Percentiles rank a stretch among this genome's conserved stretches.
phyloP scores from a whole-genome alignment of 1,140 invertebrate species.

The Ceratosolen solmsi region DNA sequence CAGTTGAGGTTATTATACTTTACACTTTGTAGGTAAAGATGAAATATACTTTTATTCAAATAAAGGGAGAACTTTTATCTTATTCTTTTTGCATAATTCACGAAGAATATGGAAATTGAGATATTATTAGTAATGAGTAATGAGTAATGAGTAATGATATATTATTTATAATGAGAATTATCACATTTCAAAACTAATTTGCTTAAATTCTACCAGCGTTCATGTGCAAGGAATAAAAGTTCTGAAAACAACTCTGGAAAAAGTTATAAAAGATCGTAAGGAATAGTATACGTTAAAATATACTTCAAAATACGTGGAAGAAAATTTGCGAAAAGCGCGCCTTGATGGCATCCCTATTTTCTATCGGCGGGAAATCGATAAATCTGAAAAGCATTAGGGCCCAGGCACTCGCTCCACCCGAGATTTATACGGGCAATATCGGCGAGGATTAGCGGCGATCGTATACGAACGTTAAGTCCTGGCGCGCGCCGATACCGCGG shows the following conservation, averaged over 20 bases:
- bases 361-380: constrained; percentile 58
- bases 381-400: constrained; percentile 66
- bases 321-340: not conserved
- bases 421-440: constrained; percentile 74
- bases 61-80: too few species aligned
- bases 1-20: not conserved
- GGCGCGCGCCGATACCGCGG: constrained; percentile 68
- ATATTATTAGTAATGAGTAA: not conserved
- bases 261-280: too few species aligned
- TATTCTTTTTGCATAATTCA: not conserved
- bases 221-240: too few species aligned
- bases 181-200: too few species aligned
- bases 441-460: constrained; percentile 71
- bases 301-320: not conserved
- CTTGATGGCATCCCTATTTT: not conserved
- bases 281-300: too few species aligned
- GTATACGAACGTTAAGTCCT: constrained; percentile 70
- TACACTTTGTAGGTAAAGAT: not conserved
- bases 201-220: too few species aligned
- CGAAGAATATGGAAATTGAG: not conserved
- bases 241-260: too few species aligned
- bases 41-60: not conserved
- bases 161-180: too few species aligned
- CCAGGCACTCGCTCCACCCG: constrained; percentile 56
- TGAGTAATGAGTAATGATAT: too few species aligned